Percentiles rank a stretch among this genome's conserved stretches.
Conservation (phyloP, 1,140 invertebrate genomes). For the Anoplophora glabripennis region DNA sequence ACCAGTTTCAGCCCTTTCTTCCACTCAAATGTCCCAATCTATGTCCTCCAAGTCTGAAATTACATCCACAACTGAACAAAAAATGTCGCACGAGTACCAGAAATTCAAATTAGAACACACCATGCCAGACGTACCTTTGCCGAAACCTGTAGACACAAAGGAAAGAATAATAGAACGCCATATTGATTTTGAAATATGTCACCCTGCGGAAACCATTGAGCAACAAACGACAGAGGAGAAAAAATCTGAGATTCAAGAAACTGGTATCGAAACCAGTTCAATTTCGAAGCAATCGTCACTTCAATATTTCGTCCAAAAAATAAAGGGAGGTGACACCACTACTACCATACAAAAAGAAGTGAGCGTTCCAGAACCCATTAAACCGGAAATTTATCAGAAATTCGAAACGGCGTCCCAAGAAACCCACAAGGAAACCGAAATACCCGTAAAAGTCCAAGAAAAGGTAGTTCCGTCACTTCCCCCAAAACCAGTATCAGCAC, state of each 20-base stretch:
- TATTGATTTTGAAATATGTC: conserved; percentile 30
- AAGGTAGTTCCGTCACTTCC: conserved; percentile 20
- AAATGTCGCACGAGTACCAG: conserved; percentile 37
- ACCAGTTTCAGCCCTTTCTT: neutral
- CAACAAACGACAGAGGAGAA: conserved; percentile 37
- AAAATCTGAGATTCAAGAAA: conserved; percentile 35
- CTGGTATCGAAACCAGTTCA: conserved; percentile 46
- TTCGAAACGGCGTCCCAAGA: conserved; percentile 34
- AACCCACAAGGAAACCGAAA: conserved; percentile 22
- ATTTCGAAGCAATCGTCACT: conserved; percentile 49
- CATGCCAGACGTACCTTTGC: conserved; percentile 34
- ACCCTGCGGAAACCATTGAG: conserved; percentile 10
- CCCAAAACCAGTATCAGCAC: conserved; percentile 28
- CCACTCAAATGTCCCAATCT: conserved; percentile 28
- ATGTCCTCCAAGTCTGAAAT: conserved; percentile 39
- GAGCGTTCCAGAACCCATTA: conserved; percentile 33
- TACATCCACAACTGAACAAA: conserved; percentile 35
- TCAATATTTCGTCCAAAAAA: conserved; percentile 48
- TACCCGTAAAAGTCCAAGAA: conserved; percentile 23
- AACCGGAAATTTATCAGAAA: conserved; percentile 44
- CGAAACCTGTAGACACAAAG: conserved; percentile 31
- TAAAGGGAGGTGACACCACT: conserved; percentile 40
- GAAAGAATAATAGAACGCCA: conserved; percentile 25
- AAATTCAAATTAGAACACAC: conserved; percentile 38
- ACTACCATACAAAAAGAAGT: conserved; percentile 36